phyloP scores from a whole-genome alignment of 1,140 invertebrate species.

The Panagrolaimus sp. region DNA sequence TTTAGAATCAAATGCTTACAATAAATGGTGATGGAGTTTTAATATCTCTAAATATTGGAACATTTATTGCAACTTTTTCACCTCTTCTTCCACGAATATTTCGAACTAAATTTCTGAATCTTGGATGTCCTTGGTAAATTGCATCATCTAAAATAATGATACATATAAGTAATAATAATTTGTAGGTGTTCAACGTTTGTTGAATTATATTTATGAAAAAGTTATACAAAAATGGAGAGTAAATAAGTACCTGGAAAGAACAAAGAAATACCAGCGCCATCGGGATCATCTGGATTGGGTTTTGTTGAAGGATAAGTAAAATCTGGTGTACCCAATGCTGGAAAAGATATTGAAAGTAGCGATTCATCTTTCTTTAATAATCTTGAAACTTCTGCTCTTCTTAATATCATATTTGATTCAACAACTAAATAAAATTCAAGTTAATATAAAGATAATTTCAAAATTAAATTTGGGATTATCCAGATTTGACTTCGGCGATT shows the following conservation, averaged over 20 bases:
- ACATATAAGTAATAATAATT: too few relatives aligned
- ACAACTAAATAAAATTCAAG: slow-evolving; percentile 86
- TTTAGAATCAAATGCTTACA: slow-evolving; percentile 16
- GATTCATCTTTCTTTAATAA: slow-evolving; percentile 74
- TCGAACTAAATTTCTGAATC: slow-evolving; percentile 77
- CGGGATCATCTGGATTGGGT: slow-evolving; percentile 67
- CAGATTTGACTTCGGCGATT: too few relatives aligned
- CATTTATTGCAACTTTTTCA: slow-evolving; percentile 89
- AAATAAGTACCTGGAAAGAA: too few relatives aligned
- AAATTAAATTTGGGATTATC: too few relatives aligned
- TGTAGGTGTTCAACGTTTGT: too few relatives aligned
- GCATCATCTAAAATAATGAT: too few relatives aligned
- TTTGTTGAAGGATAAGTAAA: slow-evolving; percentile 77
- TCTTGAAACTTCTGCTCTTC: slow-evolving; percentile 74
- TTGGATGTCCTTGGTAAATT: slow-evolving; percentile 84
- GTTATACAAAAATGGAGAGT: too few relatives aligned
- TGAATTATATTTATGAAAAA: too few relatives aligned
- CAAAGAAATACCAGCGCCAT: slow-evolving; percentile 74
- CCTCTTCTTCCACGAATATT: slow-evolving; percentile 85
- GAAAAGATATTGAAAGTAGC: slow-evolving; percentile 68
- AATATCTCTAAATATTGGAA: slow-evolving; percentile 81
- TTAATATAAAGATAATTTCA: too few relatives aligned
- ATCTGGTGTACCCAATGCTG: slow-evolving; percentile 74
- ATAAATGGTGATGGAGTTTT: slow-evolving; percentile 69
- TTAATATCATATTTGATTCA: slow-evolving; percentile 85